Evolutionary conservation across 1,140 invertebrate genomes (phyloP), one percentile per base, ranked within the genome.

Genomic region (Oreohelix idahoensis): DNA sequence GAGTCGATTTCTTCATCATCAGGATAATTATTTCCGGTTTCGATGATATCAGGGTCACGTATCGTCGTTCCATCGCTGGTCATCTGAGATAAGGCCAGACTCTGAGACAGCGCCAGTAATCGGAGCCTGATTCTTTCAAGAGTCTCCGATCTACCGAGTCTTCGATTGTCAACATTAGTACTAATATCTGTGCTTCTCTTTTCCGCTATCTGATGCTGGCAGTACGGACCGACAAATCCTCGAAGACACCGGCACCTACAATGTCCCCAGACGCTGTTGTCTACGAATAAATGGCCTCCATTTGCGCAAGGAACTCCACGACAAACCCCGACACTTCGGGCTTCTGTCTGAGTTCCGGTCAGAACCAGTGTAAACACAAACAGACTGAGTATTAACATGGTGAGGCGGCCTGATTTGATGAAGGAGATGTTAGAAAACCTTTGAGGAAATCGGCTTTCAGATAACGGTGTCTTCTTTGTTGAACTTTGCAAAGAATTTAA

Each of bases 211-310:
- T 75, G 29, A 51, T 74, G 75, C 71, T 82, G 80, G 49, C 80
- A 82, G 71, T 74, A 82, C 0, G 80, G 80, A 10, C 80, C 80
- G 36, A 75, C 80, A 39, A 82, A 82, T 13, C 80, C 71, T 1
- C 23, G 0, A 15, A 10, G 80, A 63, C 80, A 82, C 1, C 70
- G 42, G 38, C 80, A 82, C 26, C 80, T 8, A 29, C 80, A 82
- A 49, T 82, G 29, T 15, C 80, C 71, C 70, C 71, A 82, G 10
- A 75, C 49, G 20, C 45, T 53, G 71, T 82, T 82, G 32, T 39
- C 39, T 26, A 75, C 80, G 0, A 82, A 29, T 1, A 82, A 51
- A 1, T 29, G n/a, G 11, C 80, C 80, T 23, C 80, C 80, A 63
- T 82, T 82, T 1, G 80, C 80, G 36, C 80, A 82, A 23, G 71